Conservation (phyloP, 2,888 invertebrate species). For the Chymomyza amoena region DNA sequence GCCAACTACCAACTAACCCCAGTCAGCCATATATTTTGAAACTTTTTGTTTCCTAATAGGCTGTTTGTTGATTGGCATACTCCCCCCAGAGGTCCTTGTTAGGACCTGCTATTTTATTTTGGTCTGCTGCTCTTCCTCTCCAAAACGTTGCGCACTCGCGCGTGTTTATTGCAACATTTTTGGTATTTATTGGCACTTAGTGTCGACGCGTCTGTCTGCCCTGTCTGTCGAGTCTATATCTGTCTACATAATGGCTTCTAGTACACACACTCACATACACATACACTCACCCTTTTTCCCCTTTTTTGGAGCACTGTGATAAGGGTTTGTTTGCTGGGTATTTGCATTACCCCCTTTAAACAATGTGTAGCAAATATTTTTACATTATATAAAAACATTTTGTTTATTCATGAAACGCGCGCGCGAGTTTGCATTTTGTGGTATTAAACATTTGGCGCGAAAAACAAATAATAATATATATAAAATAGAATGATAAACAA, state of each 20-base stretch:
- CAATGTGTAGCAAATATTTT: not conserved
- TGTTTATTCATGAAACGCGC: conserved; percentile 51
- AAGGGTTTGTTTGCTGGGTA: not conserved
- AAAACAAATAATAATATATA: not conserved
- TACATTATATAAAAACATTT: conserved; percentile 22
- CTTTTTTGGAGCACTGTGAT: not conserved
- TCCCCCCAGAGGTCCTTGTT: not conserved
- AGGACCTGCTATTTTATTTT: not conserved
- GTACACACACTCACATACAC: not conserved
- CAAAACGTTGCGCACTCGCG: conserved; percentile 1
- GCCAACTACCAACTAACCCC: conserved; percentile 7
- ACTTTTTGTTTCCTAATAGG: conserved; percentile 9
- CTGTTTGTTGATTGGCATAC: conserved; percentile 9
- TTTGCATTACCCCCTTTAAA: not conserved
- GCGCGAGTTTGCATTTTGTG: conserved; percentile 31
- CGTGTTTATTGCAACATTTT: conserved; percentile 43
- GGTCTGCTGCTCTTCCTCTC: not conserved
- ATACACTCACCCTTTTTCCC: not conserved
- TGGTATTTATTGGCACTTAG: conserved; percentile 56
- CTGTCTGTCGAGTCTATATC: not conserved
- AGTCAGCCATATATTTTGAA: not conserved
- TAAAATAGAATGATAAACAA: not conserved
- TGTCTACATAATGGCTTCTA: not conserved
- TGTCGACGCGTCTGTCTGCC: conserved; percentile 17
- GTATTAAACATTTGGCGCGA: conserved; percentile 33